Percentiles rank a stretch among this genome's conserved stretches.
Evolutionary conservation across 2,888 invertebrate species (phyloP).

Genomic region (Melanchra persicariae): DNA sequence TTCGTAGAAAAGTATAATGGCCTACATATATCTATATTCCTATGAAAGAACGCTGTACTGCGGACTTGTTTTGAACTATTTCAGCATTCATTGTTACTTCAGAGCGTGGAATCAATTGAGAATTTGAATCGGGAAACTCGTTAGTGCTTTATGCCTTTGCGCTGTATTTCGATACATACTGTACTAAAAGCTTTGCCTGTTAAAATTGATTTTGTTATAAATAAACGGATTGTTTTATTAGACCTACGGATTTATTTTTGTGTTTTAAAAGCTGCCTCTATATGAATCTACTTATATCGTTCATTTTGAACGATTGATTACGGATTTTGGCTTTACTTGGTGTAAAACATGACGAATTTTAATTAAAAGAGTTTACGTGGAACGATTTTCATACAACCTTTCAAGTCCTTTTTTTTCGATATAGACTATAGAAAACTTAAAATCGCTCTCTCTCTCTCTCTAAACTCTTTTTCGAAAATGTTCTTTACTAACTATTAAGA

Average conservation of each 20-base stretch:
- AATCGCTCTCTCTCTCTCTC: too few relatives aligned
- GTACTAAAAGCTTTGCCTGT: constrained; percentile 11
- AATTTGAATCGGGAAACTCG: constrained; percentile 23
- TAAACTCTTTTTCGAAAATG: too few relatives aligned
- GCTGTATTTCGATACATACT: background rate
- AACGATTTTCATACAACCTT: too few relatives aligned
- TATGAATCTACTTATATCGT: background rate
- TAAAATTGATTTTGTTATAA: background rate
- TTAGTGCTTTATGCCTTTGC: too few relatives aligned
- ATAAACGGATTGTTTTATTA: background rate
- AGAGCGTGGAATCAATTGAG: constrained; percentile 27
- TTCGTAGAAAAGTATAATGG: background rate
- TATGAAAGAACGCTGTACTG: constrained; percentile 34
- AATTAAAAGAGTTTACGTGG: too few relatives aligned
- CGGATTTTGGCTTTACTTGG: background rate
- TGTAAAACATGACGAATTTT: background rate
- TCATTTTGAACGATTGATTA: background rate
- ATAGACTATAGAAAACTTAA: too few relatives aligned
- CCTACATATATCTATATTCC: constrained; percentile 58
- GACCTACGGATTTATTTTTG: constrained; percentile 5
- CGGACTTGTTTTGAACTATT: constrained; percentile 54
- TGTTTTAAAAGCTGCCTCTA: background rate
- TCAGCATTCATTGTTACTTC: constrained; percentile 9
- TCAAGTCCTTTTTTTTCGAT: too few relatives aligned
- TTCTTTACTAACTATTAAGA: too few relatives aligned